These are phyloP conservation scores for Oplegnathus fasciatus DNA, from an alignment of 2,113 vertebrate species.

Conservation along the genomic window DNA sequence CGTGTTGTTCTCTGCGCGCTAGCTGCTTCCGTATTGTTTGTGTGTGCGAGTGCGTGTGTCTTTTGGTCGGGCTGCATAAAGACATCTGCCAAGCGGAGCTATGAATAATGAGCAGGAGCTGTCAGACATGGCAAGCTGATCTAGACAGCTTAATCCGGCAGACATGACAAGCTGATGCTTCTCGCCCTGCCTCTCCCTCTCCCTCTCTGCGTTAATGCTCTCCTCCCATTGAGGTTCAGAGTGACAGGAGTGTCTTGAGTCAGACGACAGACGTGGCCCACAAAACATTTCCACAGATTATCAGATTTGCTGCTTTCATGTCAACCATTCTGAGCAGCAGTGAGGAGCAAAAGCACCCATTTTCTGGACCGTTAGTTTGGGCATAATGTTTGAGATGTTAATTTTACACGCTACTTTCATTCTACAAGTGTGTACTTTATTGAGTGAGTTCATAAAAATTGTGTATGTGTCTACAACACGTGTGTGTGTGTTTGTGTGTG, in stretches of 20 bases:
- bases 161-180: slow-evolving; percentile 63
- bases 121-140: slow-evolving; percentile 71
- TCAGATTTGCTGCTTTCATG: slow-evolving; percentile 49
- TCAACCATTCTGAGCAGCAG: neutral
- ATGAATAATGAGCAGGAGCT: slow-evolving; percentile 72
- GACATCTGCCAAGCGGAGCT: slow-evolving; percentile 66
- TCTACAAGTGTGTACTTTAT: neutral
- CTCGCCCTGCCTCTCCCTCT: slow-evolving; percentile 31
- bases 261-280: slow-evolving; percentile 30
- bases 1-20: neutral
- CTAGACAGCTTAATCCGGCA: slow-evolving; percentile 71
- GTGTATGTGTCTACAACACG: neutral
- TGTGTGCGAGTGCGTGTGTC: neutral
- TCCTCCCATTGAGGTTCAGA: slow-evolving; percentile 42
- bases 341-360: accelerated
- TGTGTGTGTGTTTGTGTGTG: slow-evolving; percentile 1
- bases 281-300: slow-evolving; percentile 42
- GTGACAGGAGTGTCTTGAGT: slow-evolving; percentile 45
- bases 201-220: slow-evolving; percentile 49
- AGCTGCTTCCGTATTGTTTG: slow-evolving; percentile 43
- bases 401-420: neutral
- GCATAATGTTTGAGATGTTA: neutral
- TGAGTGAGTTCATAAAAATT: neutral
- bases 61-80: slow-evolving; percentile 39
- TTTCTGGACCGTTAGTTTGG: neutral